These are phyloP conservation scores for Thryonomys swinderianus DNA, from an alignment of 2,113 vertebrate genomes.

Conservation along the genomic window DNA sequence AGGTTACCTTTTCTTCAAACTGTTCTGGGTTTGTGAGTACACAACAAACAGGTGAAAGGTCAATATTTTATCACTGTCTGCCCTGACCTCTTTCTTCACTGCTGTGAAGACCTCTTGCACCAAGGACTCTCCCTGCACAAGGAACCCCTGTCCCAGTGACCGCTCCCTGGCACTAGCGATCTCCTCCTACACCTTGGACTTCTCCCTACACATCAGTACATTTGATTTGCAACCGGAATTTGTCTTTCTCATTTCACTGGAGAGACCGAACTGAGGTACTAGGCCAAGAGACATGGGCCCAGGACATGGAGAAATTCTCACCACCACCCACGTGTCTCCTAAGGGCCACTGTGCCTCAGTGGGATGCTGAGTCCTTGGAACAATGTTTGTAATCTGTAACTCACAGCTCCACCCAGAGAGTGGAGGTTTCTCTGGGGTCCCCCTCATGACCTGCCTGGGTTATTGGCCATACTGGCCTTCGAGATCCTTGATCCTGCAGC, in stretches of 20 bases:
- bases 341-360: background rate
- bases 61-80: background rate
- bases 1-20: background rate
- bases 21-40: background rate
- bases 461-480: background rate
- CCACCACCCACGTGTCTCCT: rapidly evolving
- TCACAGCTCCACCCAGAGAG: background rate
- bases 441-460: background rate
- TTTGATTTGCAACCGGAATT: background rate
- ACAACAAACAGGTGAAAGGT: background rate
- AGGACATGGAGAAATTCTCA: background rate
- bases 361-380: background rate
- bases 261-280: background rate
- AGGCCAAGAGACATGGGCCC: rapidly evolving
- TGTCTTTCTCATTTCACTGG: background rate
- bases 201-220: background rate
- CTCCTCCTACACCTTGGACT: background rate
- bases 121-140: background rate
- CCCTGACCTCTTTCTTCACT: background rate
- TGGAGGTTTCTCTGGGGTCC: rapidly evolving
- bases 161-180: background rate
- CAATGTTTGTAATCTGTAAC: background rate
- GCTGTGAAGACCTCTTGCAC: background rate
- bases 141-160: background rate
- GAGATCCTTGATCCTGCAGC: background rate